These are phyloP conservation scores for Pammene fasciana DNA, from an alignment of 2,888 invertebrate genomes.

Conservation along the genomic window DNA sequence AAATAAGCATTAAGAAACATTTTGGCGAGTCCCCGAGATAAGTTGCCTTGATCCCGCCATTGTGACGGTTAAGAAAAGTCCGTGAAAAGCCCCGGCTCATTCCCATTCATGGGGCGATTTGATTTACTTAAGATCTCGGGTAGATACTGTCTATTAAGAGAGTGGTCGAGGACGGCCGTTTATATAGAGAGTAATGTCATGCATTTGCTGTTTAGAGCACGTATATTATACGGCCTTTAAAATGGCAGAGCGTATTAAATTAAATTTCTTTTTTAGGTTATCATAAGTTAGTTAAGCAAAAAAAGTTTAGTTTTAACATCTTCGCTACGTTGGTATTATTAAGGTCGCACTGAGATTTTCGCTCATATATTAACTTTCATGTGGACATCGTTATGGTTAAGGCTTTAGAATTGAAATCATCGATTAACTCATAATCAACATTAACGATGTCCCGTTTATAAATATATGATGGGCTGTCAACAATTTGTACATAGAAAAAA, in stretches of 20 bases:
- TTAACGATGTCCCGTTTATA: no score
- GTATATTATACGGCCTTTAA: neutral
- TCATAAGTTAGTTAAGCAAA: no score
- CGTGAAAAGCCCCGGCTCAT: slow-evolving; percentile 77
- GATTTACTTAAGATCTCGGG: slow-evolving; percentile 82
- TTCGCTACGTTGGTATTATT: no score
- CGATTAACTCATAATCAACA: no score
- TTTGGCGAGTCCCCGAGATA: slow-evolving; percentile 75
- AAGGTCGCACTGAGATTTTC: no score
- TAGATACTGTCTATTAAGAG: slow-evolving; percentile 80
- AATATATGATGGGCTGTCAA: no score
- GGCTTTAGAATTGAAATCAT: no score
- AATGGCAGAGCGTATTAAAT: neutral
- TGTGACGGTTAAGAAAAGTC: slow-evolving; percentile 79
- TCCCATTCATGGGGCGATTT: slow-evolving; percentile 82
- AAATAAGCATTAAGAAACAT: slow-evolving; percentile 81
- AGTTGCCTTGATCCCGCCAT: slow-evolving; percentile 79
- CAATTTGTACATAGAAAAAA: no score
- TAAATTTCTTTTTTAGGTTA: neutral
- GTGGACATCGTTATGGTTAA: no score
- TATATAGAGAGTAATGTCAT: slow-evolving; percentile 66
- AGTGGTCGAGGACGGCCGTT: slow-evolving; percentile 66
- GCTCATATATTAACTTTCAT: no score
- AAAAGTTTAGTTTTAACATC: no score
- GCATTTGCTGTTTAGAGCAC: slow-evolving; percentile 41